Evolutionary conservation across 2,113 vertebrate genomes (phyloP), one percentile per base, ranked within the genome.

Genomic region (Salvelinus alpinus): DNA sequence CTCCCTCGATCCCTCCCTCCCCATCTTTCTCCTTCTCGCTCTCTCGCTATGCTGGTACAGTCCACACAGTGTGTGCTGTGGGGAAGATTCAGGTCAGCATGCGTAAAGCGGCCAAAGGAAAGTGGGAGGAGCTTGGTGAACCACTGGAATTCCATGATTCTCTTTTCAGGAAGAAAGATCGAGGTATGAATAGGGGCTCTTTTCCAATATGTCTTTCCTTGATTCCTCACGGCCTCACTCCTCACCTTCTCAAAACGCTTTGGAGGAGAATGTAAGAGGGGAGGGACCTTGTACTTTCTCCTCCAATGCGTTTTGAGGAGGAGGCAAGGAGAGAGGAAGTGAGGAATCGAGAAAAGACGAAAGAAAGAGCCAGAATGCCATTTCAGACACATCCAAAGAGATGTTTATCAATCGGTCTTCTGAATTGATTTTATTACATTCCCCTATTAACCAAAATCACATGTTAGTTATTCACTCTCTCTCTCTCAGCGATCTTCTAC

Each of bases 1-100:
- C 27, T 5, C 31, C 3, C 29, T 29, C 29, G 29, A 29, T 22
- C 18, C 8, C 27, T 57, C 51, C 8, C 18, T 62, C 16, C 7
- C 51, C 34, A 5, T 38, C 34, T 38, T 13, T 69, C 14, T n/a
- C 31, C 16, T 18, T 13, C 31, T 44, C 34, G 1, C 27, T 9
- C 54, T 31, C 25, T n/a, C 5, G 2, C 12, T 47, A 16, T 62
- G 48, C 62, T 73, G 84, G 91, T 70, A 67, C 82, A 99, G 98
- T 97, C 38, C 90, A 90, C 71, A 87, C 93, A 80, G 84, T 88
- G 65, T 89, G 81, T 86, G 93, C 91, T 34, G 87, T 96, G 77
- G 96, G 97, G 54, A 99, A 98, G 90, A 90, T 99, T 78, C 96
- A 99, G 85, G 84, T 99, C 79, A 77, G 76, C 62, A 82, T 99